These are phyloP conservation scores for Troilus luridus DNA, from an alignment of 2,888 invertebrate species.

Conservation along the genomic window DNA sequence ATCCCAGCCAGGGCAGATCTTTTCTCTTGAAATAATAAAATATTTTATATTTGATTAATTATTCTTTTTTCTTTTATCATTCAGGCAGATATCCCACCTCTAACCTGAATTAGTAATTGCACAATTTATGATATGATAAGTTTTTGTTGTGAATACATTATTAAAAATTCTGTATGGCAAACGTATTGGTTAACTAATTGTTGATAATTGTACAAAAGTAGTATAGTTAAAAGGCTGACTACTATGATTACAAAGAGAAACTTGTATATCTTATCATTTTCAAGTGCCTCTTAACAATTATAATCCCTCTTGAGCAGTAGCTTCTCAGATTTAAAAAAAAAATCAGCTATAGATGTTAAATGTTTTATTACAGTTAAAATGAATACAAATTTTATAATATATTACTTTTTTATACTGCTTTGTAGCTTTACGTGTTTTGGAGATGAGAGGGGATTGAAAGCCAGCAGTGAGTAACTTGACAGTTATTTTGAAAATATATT, in stretches of 20 bases:
- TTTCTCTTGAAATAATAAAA: too few species aligned
- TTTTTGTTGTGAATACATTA: neutral
- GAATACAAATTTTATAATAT: neutral
- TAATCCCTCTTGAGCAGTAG: constrained; percentile 1
- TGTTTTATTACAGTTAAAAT: neutral
- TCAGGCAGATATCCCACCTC: neutral
- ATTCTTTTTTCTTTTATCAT: neutral
- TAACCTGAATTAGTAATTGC: neutral
- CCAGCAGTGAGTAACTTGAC: neutral
- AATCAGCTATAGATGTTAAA: neutral
- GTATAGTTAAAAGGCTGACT: neutral
- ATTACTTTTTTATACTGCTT: neutral
- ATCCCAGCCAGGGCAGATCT: too few species aligned
- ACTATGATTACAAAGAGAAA: neutral
- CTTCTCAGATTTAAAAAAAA: constrained; percentile 9
- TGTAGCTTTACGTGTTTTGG: neutral
- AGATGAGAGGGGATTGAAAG: neutral
- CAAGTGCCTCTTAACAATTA: constrained; percentile 21
- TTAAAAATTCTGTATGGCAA: neutral
- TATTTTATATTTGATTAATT: neutral
- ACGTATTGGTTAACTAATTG: neutral
- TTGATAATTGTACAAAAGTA: neutral
- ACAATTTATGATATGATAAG: neutral
- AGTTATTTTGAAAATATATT: neutral
- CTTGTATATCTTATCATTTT: neutral